phyloP scores from a whole-genome alignment of 2,888 invertebrate genomes.

The Apoderus coryli region DNA sequence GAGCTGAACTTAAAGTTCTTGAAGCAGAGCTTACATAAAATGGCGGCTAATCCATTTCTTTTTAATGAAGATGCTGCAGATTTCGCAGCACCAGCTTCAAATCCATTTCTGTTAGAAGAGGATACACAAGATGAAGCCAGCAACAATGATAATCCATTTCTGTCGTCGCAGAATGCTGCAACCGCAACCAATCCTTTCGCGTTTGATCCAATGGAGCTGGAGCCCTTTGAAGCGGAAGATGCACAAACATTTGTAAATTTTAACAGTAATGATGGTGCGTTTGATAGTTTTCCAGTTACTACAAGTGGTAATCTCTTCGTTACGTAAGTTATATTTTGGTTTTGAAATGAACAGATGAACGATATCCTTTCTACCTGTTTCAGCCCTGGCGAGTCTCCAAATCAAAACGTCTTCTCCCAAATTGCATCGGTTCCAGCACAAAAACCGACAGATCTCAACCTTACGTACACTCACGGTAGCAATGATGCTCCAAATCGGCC shows the following conservation, averaged over 20 bases:
- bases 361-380: slow-evolving; percentile 4
- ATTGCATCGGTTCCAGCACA: slow-evolving; percentile 19
- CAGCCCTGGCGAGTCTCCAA: slow-evolving; percentile 4
- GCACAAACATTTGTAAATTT: slow-evolving; percentile 8
- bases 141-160: slow-evolving; percentile 54
- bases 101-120: slow-evolving; percentile 52
- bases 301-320: no score
- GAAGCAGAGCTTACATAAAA: slow-evolving; percentile 52
- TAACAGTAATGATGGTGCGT: background rate
- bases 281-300: no score
- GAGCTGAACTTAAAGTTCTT: slow-evolving; percentile 59
- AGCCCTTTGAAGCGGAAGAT: slow-evolving; percentile 24
- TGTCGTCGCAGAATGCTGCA: slow-evolving; percentile 32
- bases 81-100: slow-evolving; percentile 40
- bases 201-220: slow-evolving; percentile 32
- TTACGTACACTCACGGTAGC: slow-evolving; percentile 27
- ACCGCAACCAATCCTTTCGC: slow-evolving; percentile 53
- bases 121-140: slow-evolving; percentile 21
- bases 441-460: slow-evolving; percentile 33
- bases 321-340: no score
- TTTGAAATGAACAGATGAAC: no score
- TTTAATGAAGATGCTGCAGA: slow-evolving; percentile 53
- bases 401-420: slow-evolving; percentile 2
- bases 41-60: slow-evolving; percentile 63
- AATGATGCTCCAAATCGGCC: slow-evolving; percentile 18